Evolutionary conservation across 2,113 vertebrate species (phyloP).

Genomic region (Xenopus borealis): DNA sequence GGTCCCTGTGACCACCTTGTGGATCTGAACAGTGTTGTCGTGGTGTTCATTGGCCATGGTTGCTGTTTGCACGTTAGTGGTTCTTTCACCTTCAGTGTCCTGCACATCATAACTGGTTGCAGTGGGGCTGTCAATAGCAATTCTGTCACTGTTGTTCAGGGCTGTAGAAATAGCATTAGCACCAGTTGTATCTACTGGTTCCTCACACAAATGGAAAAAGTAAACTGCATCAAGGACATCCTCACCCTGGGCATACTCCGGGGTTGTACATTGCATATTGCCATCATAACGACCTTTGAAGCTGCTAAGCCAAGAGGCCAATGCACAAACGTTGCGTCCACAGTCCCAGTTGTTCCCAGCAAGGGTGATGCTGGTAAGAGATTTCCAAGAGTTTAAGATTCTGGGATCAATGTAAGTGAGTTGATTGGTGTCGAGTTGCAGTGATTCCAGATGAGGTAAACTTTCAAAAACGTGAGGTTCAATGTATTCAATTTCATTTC

Average conservation of each 20-base stretch:
- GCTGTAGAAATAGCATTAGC: slow-evolving; percentile 61
- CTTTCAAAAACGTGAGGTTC: slow-evolving; percentile 96
- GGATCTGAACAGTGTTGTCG: slow-evolving; percentile 96
- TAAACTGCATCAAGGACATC: slow-evolving; percentile 94
- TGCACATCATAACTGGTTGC: slow-evolving; percentile 70
- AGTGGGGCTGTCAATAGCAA: slow-evolving; percentile 58
- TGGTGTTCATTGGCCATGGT: slow-evolving; percentile 79
- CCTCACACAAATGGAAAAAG: slow-evolving; percentile 92
- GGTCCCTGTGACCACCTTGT: slow-evolving; percentile 97
- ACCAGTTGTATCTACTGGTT: slow-evolving; percentile 73
- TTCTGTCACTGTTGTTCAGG: slow-evolving; percentile 66
- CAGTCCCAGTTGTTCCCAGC: slow-evolving; percentile 96
- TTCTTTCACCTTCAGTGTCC: slow-evolving; percentile 71
- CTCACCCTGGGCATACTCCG: slow-evolving; percentile 94
- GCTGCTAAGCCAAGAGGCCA: slow-evolving; percentile 93
- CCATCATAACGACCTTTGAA: slow-evolving; percentile 94
- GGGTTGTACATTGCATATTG: slow-evolving; percentile 89
- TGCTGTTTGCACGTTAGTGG: slow-evolving; percentile 74
- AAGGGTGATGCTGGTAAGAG: slow-evolving; percentile 88
- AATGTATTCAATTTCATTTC: slow-evolving; percentile 94
- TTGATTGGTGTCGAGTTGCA: slow-evolving; percentile 92
- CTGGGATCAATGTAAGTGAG: slow-evolving; percentile 86
- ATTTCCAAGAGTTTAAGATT: slow-evolving; percentile 90
- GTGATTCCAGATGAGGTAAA: slow-evolving; percentile 86
- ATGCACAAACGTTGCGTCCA: slow-evolving; percentile 91